A percentile compares a stretch with the other conserved stretches of the same genome.
These are phyloP conservation scores for Isichthys henryi DNA, from an alignment of 2,113 vertebrate genomes.

Conservation along the genomic window DNA sequence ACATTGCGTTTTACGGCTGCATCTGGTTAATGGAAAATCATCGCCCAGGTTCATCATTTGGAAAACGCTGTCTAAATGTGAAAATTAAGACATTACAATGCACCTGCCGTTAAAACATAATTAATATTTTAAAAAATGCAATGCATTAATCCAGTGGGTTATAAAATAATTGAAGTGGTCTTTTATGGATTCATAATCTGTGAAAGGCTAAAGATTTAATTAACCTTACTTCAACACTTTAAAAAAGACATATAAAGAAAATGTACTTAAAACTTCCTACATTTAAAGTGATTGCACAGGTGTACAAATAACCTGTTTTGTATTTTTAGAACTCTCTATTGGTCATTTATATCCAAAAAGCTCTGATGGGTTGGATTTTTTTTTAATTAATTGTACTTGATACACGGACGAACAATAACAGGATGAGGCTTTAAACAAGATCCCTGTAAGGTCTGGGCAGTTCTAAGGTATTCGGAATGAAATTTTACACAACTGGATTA, in stretches of 20 bases:
- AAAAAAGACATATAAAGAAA: not conserved
- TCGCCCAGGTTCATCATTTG: not conserved
- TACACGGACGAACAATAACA: not conserved
- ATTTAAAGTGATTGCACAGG: not conserved
- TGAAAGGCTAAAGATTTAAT: constrained; percentile 15
- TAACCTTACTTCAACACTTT: constrained; percentile 17
- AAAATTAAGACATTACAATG: constrained; percentile 13
- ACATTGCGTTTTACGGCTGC: not conserved
- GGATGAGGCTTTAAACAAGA: not conserved
- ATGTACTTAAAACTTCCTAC: constrained; percentile 5
- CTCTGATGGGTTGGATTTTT: no score
- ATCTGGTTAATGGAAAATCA: not conserved
- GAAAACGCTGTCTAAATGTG: not conserved
- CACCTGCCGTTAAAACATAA: constrained; percentile 12
- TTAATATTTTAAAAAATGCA: constrained; percentile 13
- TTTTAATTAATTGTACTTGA: not conserved
- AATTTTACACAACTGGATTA: not conserved
- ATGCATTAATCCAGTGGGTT: not conserved
- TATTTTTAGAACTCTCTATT: not conserved
- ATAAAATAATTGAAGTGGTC: constrained; percentile 16
- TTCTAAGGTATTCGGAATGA: no score
- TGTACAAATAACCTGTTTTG: not conserved
- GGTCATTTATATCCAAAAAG: not conserved
- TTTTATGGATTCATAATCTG: constrained; percentile 11
- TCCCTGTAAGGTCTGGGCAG: not conserved